Evolutionary conservation across 2,888 invertebrate genomes (phyloP).

Genomic region (Limnephilus marmoratus): DNA sequence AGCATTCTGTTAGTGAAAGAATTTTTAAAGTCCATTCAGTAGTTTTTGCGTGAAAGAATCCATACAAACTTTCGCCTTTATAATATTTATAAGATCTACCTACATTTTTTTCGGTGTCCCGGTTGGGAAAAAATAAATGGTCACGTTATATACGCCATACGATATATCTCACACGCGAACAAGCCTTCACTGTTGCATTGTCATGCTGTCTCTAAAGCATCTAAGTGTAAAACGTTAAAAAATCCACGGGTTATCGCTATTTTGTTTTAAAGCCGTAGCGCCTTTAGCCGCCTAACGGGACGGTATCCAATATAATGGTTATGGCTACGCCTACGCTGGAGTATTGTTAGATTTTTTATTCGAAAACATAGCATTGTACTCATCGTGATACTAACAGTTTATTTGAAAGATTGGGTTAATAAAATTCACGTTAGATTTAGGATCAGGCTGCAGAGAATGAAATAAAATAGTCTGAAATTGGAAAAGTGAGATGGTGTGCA

Average conservation of each 20-base stretch:
- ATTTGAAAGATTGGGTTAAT: neutral
- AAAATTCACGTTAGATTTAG: neutral
- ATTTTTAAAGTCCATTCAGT: too few relatives aligned
- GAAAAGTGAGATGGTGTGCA: too few relatives aligned
- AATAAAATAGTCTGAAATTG: neutral
- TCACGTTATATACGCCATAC: neutral
- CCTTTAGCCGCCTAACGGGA: neutral
- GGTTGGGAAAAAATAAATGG: too few relatives aligned
- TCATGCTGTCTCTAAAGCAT: neutral
- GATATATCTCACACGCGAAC: constrained; percentile 27
- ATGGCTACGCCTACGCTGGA: neutral
- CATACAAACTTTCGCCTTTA: too few relatives aligned
- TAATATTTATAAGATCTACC: too few relatives aligned
- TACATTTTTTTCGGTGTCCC: too few relatives aligned
- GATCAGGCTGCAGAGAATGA: neutral
- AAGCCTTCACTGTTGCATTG: neutral
- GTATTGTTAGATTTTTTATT: neutral
- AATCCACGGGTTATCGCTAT: neutral
- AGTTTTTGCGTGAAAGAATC: too few relatives aligned
- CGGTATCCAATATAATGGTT: neutral
- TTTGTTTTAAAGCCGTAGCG: neutral
- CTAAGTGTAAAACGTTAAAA: neutral
- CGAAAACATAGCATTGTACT: neutral
- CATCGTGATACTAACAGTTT: neutral
- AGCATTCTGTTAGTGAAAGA: too few relatives aligned